Base-by-base conservation (phyloP, 2,888 invertebrate species). In the Xestia ashworthii region DNA sequence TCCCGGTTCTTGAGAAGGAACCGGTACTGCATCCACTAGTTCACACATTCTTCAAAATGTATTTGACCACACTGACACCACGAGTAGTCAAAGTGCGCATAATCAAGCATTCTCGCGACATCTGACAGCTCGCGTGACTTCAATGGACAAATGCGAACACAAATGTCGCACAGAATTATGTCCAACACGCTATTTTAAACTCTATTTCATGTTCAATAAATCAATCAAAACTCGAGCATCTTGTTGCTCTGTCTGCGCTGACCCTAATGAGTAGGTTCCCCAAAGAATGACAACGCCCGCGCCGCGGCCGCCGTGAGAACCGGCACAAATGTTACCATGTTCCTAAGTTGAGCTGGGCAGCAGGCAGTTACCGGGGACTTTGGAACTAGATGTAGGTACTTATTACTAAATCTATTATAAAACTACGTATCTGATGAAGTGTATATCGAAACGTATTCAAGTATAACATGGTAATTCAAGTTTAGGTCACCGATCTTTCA, bases 291-390 rank as follows among this genome's bases (percentile, higher is more conserved):
- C 66, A 62, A 67, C 78, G 78, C 83, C 78, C 77, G 16, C 58
- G 16, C 25, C 70, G 71, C 62, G 66, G 32, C 32, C 32, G 32
- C 70, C 70, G 75, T 84, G 84, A 66, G 84, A 84, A 85, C 65
- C 38, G 38, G 22, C 86, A 78, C 67, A 62, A n/a, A n/a, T 85
- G 48, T 48, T 48, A 16, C 5, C 48, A 48, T 48, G 82, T 72
- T 38, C 22, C 19, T 2, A 14, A 76, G 66, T 66, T 53, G 38
- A 60, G 25, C 66, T 38, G 22, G 83, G 55, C 50, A 46, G 83
- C 48, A 68, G 69, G 64, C 50, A 64, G 25, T 48, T 68, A 64
- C 44, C 14, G 69, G 25, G 38, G 41, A 66, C n/a, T 64, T 55
- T 32, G n/a, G n/a, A 81, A 67, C 58, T 74, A 75, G 22, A 25